Conservation (phyloP, 2,888 invertebrate genomes). For the Temnothorax ravouxi region DNA sequence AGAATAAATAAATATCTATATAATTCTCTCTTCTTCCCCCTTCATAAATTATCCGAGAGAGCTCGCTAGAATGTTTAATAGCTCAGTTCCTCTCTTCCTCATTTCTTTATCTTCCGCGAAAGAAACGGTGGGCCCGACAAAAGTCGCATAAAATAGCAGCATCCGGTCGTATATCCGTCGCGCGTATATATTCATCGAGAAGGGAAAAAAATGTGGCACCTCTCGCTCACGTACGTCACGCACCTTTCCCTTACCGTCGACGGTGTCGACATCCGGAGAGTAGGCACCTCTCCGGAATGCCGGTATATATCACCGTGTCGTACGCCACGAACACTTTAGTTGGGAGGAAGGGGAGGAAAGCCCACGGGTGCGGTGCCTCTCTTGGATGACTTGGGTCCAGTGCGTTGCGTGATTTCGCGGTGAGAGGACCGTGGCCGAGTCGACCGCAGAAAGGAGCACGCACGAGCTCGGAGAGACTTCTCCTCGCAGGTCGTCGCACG, state of each 20-base stretch:
- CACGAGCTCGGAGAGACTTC: background rate
- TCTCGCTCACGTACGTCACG: constrained; percentile 58
- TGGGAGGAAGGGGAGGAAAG: constrained; percentile 75
- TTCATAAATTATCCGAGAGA: background rate
- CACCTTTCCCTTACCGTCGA: constrained; percentile 57
- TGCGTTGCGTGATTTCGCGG: constrained; percentile 81
- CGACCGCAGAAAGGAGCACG: background rate
- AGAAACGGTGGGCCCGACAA: constrained; percentile 15
- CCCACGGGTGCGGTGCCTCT: constrained; percentile 55
- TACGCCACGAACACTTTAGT: constrained; percentile 78
- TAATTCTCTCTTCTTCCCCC: background rate
- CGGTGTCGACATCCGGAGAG: constrained; percentile 17
- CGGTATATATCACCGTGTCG: constrained; percentile 69
- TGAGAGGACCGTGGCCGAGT: constrained; percentile 70
- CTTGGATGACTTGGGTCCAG: constrained; percentile 68
- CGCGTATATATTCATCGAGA: background rate
- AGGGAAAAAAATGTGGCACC: constrained; percentile 53
- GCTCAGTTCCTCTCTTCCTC: constrained; percentile 27
- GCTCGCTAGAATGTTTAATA: constrained; percentile 5
- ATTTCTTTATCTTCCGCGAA: background rate
- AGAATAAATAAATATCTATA: background rate
- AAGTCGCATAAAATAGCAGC: constrained; percentile 34
- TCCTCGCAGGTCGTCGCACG: background rate
- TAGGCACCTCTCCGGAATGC: constrained; percentile 55
- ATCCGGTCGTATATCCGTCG: constrained; percentile 13